Conservation (phyloP, 2,888 invertebrate species). For the Pseudoips prasinana region DNA sequence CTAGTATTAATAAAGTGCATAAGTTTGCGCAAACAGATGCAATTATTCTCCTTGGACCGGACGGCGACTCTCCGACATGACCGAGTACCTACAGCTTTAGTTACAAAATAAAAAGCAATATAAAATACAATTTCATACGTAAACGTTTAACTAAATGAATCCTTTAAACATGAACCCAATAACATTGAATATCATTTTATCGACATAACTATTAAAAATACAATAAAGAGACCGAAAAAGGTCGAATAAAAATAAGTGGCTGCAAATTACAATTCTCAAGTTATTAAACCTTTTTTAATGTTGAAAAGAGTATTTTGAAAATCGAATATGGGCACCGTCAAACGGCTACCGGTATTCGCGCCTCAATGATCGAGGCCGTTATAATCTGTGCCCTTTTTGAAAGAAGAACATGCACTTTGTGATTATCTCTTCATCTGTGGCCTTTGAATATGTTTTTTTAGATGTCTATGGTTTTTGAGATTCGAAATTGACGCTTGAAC, state of each 20-base stretch:
- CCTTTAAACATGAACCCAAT: conserved; percentile 1
- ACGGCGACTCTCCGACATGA: too few relatives aligned
- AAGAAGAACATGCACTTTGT: conserved; percentile 27
- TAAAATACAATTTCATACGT: too few relatives aligned
- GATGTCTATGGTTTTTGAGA: too few relatives aligned
- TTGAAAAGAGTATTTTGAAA: conserved; percentile 21
- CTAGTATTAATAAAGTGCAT: too few relatives aligned
- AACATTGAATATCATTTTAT: conserved; percentile 5
- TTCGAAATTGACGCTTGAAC: too few relatives aligned
- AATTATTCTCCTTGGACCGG: too few relatives aligned
- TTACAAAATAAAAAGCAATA: too few relatives aligned
- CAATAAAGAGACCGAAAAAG: conserved; percentile 7
- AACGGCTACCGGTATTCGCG: conserved; percentile 56
- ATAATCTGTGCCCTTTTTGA: conserved; percentile 52
- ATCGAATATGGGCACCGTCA: conserved; percentile 34
- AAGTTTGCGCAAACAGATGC: too few relatives aligned
- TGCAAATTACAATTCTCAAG: conserved; percentile 14
- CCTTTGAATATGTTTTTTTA: conserved; percentile 4
- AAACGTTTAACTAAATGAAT: too few relatives aligned
- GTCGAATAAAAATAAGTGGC: conserved; percentile 10
- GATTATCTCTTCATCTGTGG: conserved; percentile 37
- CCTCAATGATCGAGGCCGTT: conserved; percentile 38
- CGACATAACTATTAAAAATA: background rate
- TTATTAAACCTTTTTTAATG: conserved; percentile 19
- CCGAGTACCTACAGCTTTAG: too few relatives aligned